Percentiles rank a stretch among this genome's conserved stretches.
Evolutionary conservation across 2,888 invertebrate species (phyloP).

Genomic region (Tetanocera ferruginea): DNA sequence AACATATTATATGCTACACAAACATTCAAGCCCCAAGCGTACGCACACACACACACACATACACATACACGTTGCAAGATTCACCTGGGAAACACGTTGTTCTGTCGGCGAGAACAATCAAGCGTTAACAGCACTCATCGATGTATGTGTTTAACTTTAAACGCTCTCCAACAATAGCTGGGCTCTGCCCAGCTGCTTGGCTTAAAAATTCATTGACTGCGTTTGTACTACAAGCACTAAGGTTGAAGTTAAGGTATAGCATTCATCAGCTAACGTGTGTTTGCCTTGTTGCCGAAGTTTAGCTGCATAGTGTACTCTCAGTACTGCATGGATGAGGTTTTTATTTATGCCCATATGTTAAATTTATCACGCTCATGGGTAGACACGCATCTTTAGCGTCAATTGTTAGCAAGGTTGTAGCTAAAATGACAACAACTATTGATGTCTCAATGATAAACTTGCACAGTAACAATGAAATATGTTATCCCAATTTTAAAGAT

Average conservation of each 20-base stretch:
- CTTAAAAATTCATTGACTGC: background rate
- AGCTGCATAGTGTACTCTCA: too few species aligned
- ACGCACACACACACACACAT: background rate
- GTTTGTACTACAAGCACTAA: too few species aligned
- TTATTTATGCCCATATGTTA: background rate
- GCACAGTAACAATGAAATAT: too few species aligned
- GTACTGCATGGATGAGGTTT: background rate
- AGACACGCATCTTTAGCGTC: background rate
- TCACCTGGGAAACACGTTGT: too few species aligned
- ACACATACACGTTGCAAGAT: background rate
- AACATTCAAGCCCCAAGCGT: background rate
- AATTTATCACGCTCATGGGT: conserved; percentile 2
- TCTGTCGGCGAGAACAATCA: too few species aligned
- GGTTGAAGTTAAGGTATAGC: background rate
- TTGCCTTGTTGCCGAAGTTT: too few species aligned
- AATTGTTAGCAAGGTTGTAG: background rate
- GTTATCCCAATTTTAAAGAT: too few species aligned
- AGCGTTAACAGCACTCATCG: too few species aligned
- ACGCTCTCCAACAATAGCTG: background rate
- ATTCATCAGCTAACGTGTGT: background rate
- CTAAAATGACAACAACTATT: too few species aligned
- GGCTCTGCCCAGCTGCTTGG: background rate
- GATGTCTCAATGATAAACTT: too few species aligned
- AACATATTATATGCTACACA: conserved; percentile 1
- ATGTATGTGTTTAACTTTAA: background rate